Conservation (phyloP, 2,113 vertebrate species). For the Odontesthes bonariensis region DNA sequence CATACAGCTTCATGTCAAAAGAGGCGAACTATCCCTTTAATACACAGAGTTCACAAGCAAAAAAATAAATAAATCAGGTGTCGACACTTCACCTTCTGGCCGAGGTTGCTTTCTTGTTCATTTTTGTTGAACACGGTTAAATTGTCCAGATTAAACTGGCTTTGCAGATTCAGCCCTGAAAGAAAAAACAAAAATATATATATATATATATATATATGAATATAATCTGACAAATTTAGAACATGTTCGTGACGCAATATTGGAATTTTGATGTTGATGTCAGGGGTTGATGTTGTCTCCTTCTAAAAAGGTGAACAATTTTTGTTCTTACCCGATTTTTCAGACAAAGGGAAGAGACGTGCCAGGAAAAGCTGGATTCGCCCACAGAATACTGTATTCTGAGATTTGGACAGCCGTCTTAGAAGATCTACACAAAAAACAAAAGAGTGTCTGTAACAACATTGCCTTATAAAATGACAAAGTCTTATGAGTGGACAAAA, state of each 20-base stretch:
- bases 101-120: constrained; percentile 95
- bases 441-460: too few species aligned
- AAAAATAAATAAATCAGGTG: background rate
- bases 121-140: constrained; percentile 98
- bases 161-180: constrained; percentile 96
- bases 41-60: background rate
- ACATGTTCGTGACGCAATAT: too few species aligned
- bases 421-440: constrained; percentile 88
- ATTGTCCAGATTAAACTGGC: constrained; percentile 98
- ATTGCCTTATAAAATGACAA: background rate
- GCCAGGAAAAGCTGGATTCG: constrained; percentile 98
- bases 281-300: background rate
- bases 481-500: background rate
- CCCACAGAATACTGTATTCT: constrained; percentile 99
- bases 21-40: too few species aligned
- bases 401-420: constrained; percentile 96
- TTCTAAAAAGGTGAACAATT: constrained; percentile 1
- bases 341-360: constrained; percentile 95
- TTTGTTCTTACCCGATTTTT: constrained; percentile 92
- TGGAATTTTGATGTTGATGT: too few species aligned
- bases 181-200: constrained; percentile 26
- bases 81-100: constrained; percentile 88
- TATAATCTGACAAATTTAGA: too few species aligned
- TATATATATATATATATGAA: background rate
- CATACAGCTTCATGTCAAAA: too few species aligned